phyloP scores from a whole-genome alignment of 2,888 invertebrate genomes.

The Limenitis camilla region DNA sequence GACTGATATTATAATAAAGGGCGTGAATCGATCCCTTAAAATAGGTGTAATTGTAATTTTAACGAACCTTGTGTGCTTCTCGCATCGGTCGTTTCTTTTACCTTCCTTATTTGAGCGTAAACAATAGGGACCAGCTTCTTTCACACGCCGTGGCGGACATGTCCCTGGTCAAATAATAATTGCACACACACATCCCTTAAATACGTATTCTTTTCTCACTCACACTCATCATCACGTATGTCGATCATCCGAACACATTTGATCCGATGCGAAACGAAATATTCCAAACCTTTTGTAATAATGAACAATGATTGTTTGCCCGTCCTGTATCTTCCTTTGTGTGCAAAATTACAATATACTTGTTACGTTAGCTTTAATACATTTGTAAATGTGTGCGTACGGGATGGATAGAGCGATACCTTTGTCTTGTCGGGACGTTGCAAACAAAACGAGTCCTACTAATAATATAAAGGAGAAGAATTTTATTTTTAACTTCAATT shows the following conservation, averaged over 20 bases:
- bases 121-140: conserved; percentile 68
- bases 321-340: conserved; percentile 70
- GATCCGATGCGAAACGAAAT: conserved; percentile 72
- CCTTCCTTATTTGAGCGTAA: conserved; percentile 71
- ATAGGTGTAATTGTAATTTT: conserved; percentile 50
- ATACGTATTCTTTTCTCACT: conserved; percentile 41
- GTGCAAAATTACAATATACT: conserved; percentile 74
- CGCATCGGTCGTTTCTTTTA: conserved; percentile 57
- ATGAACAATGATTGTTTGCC: conserved; percentile 75
- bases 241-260: conserved; percentile 64
- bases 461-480: conserved; percentile 72
- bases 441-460: conserved; percentile 72
- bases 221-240: conserved; percentile 53
- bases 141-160: conserved; percentile 71
- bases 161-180: conserved; percentile 75
- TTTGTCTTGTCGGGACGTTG: conserved; percentile 72
- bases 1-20: background rate
- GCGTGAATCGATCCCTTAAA: background rate
- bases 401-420: conserved; percentile 69
- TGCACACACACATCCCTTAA: conserved; percentile 57
- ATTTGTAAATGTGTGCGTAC: conserved; percentile 59
- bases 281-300: conserved; percentile 73
- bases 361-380: conserved; percentile 68
- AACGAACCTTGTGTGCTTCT: conserved; percentile 50
- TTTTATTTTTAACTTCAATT: conserved; percentile 74